Base-by-base conservation (phyloP, 2,888 invertebrate genomes). In the Habrosyne pyritoides region DNA sequence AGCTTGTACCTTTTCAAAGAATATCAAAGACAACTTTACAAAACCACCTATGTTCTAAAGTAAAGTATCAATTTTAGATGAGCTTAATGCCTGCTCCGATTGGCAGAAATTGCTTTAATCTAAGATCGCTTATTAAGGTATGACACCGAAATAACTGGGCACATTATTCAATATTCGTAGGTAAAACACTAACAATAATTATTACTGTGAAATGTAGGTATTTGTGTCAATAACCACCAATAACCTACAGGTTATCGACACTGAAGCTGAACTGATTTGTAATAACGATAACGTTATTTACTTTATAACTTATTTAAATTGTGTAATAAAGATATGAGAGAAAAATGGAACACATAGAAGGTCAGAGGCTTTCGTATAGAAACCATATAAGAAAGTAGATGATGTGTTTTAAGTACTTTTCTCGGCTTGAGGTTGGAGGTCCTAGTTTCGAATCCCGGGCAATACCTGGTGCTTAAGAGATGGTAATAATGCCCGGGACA, bases 171-270 rank as follows among this genome's bases (percentile, higher is more conserved):
- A 18, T 42, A 18, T 18, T 42, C 42, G 10, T 42, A 42, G 42
- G 42, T 42, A 12, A 42, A 33, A 3, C 8, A 5, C 33, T n/a
- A n/a, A n/a, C 24, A 24, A 24, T 24, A 24, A 24, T 7, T 7
- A 42, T 18, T 18, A 42, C 18, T 4, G 18, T 42, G 18, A 42
- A 18, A 42, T 18, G 42, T 42, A 42, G 18, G 42, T 42, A 42
- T 42, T 42, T 42, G 42, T 42, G 42, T 42, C 42, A 42, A 42
- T 5, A 42, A 42, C 42, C 42, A 14, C 8, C 42, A 42, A 42
- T 42, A 42, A 42, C 14, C 42, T 2, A 8, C 8, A 18, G 42
- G 42, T 18, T 42, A 42, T 14, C 18, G 42, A 42, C 36, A 42
- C 42, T 14, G 12, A 33, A 42, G 42, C 2, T 18, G 33, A 33